phyloP scores from a whole-genome alignment of 2,113 vertebrate genomes.

The Alectura lathami region DNA sequence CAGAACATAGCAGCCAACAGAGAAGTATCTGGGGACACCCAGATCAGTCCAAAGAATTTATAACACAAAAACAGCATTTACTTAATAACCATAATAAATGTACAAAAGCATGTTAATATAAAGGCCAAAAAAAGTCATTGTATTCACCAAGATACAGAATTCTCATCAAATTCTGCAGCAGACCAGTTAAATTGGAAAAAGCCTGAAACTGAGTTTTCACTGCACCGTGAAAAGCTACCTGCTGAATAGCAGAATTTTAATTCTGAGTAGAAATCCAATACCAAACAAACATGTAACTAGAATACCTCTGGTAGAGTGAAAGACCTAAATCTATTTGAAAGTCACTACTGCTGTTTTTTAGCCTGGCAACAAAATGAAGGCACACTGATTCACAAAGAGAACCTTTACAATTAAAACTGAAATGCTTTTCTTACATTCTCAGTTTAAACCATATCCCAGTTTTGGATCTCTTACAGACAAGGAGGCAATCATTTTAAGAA shows the following conservation, averaged over 20 bases:
- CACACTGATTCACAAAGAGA: neutral
- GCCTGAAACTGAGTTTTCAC: neutral
- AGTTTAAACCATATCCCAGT: neutral
- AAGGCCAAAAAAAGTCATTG: neutral
- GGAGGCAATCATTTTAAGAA: neutral
- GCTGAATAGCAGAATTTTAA: neutral
- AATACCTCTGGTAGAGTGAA: neutral
- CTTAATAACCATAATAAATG: slow-evolving; percentile 42
- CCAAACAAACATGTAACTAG: neutral
- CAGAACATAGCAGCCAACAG: slow-evolving; percentile 63
- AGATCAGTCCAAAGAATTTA: slow-evolving; percentile 67
- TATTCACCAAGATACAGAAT: neutral
- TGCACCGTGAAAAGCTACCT: neutral
- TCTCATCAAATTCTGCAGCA: neutral
- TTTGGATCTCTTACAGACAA: neutral
- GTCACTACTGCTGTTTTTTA: neutral
- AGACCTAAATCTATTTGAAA: neutral
- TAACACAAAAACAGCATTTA: slow-evolving; percentile 37
- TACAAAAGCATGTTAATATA: slow-evolving; percentile 11
- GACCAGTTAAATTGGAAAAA: neutral
- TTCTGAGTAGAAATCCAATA: neutral
- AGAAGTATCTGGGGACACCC: slow-evolving; percentile 44
- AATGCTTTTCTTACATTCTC: neutral
- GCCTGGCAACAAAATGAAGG: neutral
- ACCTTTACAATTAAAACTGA: neutral